phyloP scores from a whole-genome alignment of 2,888 invertebrate genomes.

The Watsonalla binaria region DNA sequence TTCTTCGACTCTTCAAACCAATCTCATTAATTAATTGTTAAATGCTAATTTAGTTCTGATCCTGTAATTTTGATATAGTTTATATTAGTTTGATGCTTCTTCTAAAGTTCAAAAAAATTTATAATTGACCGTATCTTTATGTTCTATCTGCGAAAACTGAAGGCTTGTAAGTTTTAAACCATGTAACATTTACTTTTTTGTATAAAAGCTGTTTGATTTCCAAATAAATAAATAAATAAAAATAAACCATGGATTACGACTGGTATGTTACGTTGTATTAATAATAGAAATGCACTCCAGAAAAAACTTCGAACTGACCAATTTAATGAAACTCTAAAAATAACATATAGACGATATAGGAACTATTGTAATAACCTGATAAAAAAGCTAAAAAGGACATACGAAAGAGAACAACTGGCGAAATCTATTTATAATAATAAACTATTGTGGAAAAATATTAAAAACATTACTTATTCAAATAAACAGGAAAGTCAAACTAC shows the following conservation, averaged over 20 bases:
- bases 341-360: conserved; percentile 1
- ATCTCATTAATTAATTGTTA: too few relatives aligned
- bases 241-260: not conserved
- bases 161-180: too few relatives aligned
- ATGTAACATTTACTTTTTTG: too few relatives aligned
- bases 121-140: too few relatives aligned
- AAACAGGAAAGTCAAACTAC: not conserved
- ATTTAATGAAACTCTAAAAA: not conserved
- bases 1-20: too few relatives aligned
- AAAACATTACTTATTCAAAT: not conserved
- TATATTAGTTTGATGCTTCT: too few relatives aligned
- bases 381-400: conserved; percentile 2
- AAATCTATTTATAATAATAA: not conserved
- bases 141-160: too few relatives aligned
- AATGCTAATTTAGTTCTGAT: too few relatives aligned
- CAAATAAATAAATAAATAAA: too few relatives aligned
- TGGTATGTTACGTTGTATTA: not conserved
- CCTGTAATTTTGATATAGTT: too few relatives aligned
- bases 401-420: not conserved
- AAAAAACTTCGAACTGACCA: not conserved
- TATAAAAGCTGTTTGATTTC: too few relatives aligned
- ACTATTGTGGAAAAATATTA: not conserved
- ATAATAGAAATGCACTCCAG: conserved; percentile 6
- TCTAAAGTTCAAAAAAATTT: too few relatives aligned
- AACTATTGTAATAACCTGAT: not conserved